phyloP scores from a whole-genome alignment of 2,797 vertebrate genomes.

The Gymnoscopelus braueri region DNA sequence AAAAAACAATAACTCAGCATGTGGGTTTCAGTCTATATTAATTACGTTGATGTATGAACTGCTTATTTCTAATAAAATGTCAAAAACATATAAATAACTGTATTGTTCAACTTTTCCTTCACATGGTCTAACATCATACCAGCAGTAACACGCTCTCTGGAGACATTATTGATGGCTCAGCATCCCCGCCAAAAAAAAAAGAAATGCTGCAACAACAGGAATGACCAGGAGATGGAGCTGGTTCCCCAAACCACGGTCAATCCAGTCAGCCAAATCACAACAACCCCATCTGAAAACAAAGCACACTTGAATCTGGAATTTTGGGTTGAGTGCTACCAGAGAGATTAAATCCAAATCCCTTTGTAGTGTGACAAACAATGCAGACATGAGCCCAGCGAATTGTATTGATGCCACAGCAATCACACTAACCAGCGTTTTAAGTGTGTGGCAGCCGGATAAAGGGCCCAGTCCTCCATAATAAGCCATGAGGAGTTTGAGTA shows the following conservation, averaged over 20 bases:
- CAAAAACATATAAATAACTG: slow-evolving; percentile 8
- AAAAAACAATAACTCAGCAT: slow-evolving; percentile 3
- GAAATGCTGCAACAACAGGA: slow-evolving; percentile 16
- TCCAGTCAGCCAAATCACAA: background rate
- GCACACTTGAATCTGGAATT: slow-evolving; percentile 35
- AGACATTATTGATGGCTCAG: too few relatives aligned
- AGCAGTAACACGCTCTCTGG: too few relatives aligned
- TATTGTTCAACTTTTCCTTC: background rate
- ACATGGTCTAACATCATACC: background rate
- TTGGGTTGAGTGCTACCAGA: slow-evolving; percentile 32
- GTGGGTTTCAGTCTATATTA: slow-evolving; percentile 19
- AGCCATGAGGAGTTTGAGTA: slow-evolving; percentile 36
- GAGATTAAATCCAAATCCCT: slow-evolving; percentile 57
- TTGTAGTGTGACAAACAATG: slow-evolving; percentile 62
- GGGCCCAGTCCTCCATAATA: slow-evolving; percentile 37
- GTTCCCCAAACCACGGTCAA: slow-evolving; percentile 18
- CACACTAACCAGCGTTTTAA: slow-evolving; percentile 51
- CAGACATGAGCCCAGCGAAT: slow-evolving; percentile 46
- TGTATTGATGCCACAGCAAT: slow-evolving; percentile 35
- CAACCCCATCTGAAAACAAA: slow-evolving; percentile 25
- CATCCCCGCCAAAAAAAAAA: too few relatives aligned
- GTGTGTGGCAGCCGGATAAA: slow-evolving; percentile 23
- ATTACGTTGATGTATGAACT: slow-evolving; percentile 18
- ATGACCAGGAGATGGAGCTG: slow-evolving; percentile 57
- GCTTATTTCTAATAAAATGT: slow-evolving; percentile 49